A percentile compares a stretch with the other conserved stretches of the same genome.
Conservation (phyloP, 2,113 vertebrate species). For the Cynocephalus volans region DNA sequence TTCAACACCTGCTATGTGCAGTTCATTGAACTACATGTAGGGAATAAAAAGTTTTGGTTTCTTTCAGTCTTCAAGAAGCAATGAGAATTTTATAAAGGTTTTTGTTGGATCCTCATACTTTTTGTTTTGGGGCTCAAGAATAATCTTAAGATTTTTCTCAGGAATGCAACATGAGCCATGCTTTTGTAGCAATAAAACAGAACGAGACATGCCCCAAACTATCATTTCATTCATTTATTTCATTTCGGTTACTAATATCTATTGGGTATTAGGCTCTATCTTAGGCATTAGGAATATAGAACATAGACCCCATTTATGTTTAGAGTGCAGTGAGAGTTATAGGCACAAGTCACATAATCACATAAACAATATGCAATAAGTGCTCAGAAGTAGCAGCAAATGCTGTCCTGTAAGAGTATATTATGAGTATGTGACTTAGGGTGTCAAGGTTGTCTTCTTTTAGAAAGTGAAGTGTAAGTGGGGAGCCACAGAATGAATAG, state of each 20-base stretch:
- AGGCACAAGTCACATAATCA: background rate
- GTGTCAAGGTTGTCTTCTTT: background rate
- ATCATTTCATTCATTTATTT: background rate
- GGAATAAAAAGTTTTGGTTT: background rate
- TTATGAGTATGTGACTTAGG: background rate
- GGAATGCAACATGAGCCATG: background rate
- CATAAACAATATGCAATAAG: background rate
- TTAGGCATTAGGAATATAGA: too few relatives aligned
- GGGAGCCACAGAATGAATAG: background rate
- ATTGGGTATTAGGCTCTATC: background rate
- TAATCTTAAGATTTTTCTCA: background rate
- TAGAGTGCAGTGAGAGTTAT: background rate
- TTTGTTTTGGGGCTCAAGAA: background rate
- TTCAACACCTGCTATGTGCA: background rate
- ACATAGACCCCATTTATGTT: too few relatives aligned
- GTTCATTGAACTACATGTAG: background rate
- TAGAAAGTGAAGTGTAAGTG: background rate
- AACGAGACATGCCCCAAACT: background rate
- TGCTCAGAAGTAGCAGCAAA: background rate
- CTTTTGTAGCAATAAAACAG: background rate
- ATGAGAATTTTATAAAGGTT: background rate
- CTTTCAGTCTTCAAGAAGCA: background rate
- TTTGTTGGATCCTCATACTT: rapidly evolving
- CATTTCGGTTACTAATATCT: background rate
- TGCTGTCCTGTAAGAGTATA: background rate